Evolutionary conservation across 2,113 vertebrate species (phyloP), one percentile per base, ranked within the genome.

Genomic region (Cygnus atratus): DNA sequence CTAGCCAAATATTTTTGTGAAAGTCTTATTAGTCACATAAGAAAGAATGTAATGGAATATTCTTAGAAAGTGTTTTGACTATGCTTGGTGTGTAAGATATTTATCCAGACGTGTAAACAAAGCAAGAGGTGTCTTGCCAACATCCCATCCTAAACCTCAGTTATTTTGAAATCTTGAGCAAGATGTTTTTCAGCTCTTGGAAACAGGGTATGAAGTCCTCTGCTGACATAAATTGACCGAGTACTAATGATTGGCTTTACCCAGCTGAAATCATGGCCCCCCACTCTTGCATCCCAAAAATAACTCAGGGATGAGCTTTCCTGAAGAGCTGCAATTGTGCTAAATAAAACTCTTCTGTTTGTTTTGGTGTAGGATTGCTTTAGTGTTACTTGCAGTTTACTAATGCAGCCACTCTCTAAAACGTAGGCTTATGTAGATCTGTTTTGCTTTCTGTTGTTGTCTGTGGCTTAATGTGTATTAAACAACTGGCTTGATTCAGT

Each of bases 51-150:
- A 33, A 81, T 31, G 31, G 43, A 91, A 48, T 94, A 93, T 95
- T 96, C 93, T 94, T 96, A 93, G 96, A 97, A 96, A 96, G 96
- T 78, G 73, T 88, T 75, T 41, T 28, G 72, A 25, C 83, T 84
- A 15, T 50, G 50, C 65, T 65, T 79, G 57, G 67, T 54, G 9
- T 57, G 76, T 90, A 31, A 78, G 92, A 87, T 90, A 83, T 92
- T 92, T 80, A 90, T 35, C 77, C 77, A 93, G 73, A 29, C 84
- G 2, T 68, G 91, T 87, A 72, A 94, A 93, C 93, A 97, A 71
- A 93, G 44, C 76, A 6, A 10, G 76, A 44, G 35, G 33, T 75
- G 65, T 79, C 78, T 52, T 92, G 92, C 95, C 72, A 92, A 5
- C 8, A 43, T 59, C 16, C 88, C 39, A 7, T 46, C 6, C 3